Evolutionary conservation across 1,140 invertebrate species (phyloP).

Genomic region (Dolichoris vasculosae): DNA sequence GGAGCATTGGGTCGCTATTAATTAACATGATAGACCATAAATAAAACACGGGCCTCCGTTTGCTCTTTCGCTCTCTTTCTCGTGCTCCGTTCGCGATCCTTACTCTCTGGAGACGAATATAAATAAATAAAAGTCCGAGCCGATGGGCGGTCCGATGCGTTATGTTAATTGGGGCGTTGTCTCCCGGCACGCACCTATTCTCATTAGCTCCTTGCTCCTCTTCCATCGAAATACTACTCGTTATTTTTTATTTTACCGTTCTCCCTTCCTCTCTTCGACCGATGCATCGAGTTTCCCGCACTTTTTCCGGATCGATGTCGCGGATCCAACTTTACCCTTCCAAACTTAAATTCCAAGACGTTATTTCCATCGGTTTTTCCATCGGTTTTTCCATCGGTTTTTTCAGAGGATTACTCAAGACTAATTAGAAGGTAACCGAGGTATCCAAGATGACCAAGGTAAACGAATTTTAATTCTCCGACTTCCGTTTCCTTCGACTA

Average conservation of each 20-base stretch:
- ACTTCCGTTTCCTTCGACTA: too few species aligned
- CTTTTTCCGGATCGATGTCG: too few species aligned
- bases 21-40: conserved; percentile 72
- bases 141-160: conserved; percentile 64
- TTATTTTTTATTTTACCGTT: conserved; percentile 63
- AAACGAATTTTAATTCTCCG: too few species aligned
- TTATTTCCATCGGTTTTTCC: too few species aligned
- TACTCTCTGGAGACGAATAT: conserved; percentile 71
- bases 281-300: too few species aligned
- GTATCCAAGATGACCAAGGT: too few species aligned
- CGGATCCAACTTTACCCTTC: too few species aligned
- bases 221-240: conserved; percentile 65
- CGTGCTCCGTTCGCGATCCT: conserved; percentile 45
- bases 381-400: too few species aligned
- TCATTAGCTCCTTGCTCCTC: conserved; percentile 69
- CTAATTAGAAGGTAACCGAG: too few species aligned
- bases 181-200: conserved; percentile 71
- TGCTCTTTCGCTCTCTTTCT: neutral
- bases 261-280: neutral
- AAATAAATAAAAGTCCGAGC: conserved; percentile 73
- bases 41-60: conserved; percentile 60
- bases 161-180: conserved; percentile 76
- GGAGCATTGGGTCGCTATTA: conserved; percentile 65
- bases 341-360: too few species aligned
- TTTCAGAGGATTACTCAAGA: too few species aligned